phyloP scores from a whole-genome alignment of 1,140 invertebrate species.

The Eumaeus atala region DNA sequence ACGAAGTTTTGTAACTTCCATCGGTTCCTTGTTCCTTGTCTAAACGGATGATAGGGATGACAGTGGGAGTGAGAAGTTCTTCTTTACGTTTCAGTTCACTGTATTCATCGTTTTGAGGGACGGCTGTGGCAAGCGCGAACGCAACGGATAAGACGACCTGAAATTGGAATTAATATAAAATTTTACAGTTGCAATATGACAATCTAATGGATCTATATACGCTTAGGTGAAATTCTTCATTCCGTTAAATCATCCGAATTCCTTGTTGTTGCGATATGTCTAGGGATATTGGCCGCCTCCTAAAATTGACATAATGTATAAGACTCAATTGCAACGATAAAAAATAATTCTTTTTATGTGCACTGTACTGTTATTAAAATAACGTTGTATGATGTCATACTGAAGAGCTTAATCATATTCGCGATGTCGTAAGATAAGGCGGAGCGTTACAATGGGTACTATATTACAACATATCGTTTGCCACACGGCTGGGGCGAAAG shows the following conservation, averaged over 20 bases:
- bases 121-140: conserved; percentile 47
- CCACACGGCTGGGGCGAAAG: conserved; percentile 66
- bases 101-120: conserved; percentile 56
- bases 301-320: too few species aligned
- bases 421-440: conserved; percentile 60
- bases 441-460: conserved; percentile 63
- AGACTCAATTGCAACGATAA: too few species aligned
- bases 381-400: conserved; percentile 43
- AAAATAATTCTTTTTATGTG: too few species aligned
- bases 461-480: conserved; percentile 62
- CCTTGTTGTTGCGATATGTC: too few species aligned
- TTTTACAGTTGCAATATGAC: too few species aligned
- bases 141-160: conserved; percentile 52
- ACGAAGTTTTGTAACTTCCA: conserved; percentile 86
- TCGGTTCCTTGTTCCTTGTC: conserved; percentile 87
- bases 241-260: too few species aligned
- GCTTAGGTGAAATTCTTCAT: too few species aligned
- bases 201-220: too few species aligned
- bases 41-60: conserved; percentile 85
- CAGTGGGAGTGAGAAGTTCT: conserved; percentile 77
- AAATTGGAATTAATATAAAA: conserved; percentile 22
- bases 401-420: conserved; percentile 65
- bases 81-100: conserved; percentile 59
- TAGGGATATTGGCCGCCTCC: too few species aligned
- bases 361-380: too few species aligned